A percentile compares a stretch with the other conserved stretches of the same genome.
Evolutionary conservation across 2,888 invertebrate genomes (phyloP).

Genomic region (Uropetala carovei): DNA sequence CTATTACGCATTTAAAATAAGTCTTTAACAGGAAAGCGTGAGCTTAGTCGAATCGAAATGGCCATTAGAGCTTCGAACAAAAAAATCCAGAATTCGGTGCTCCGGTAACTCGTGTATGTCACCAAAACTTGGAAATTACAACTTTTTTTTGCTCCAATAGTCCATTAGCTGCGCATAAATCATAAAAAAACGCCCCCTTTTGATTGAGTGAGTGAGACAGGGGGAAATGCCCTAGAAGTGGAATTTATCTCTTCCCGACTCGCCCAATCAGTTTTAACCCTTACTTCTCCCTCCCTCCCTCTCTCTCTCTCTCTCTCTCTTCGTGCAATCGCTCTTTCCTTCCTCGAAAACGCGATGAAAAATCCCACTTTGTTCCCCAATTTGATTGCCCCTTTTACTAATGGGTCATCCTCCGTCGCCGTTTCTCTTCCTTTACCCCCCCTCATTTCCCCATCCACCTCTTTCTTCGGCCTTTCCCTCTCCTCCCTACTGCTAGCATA

Average conservation of each 20-base stretch:
- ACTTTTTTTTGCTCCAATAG: neutral
- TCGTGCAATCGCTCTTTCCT: neutral
- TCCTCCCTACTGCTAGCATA: no score
- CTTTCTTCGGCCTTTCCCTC: no score
- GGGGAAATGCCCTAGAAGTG: neutral
- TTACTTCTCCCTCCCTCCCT: constrained; percentile 69
- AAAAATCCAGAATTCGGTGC: neutral
- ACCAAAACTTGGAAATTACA: constrained; percentile 5
- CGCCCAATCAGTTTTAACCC: constrained; percentile 73
- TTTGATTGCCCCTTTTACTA: constrained; percentile 19
- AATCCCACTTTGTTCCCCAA: neutral
- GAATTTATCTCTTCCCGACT: constrained; percentile 71
- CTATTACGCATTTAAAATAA: no score
- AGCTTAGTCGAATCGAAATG: neutral
- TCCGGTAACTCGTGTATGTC: neutral
- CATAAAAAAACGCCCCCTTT: neutral
- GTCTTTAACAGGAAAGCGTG: neutral
- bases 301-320: neutral
- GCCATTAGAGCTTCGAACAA: neutral
- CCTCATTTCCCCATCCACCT: neutral
- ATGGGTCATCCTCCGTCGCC: neutral
- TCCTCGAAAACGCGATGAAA: constrained; percentile 7
- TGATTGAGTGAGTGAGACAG: neutral
- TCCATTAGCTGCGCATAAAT: neutral
- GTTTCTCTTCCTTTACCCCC: neutral